These are phyloP conservation scores for Drosophila nannoptera DNA, from an alignment of 1,140 invertebrate genomes.

Conservation along the genomic window DNA sequence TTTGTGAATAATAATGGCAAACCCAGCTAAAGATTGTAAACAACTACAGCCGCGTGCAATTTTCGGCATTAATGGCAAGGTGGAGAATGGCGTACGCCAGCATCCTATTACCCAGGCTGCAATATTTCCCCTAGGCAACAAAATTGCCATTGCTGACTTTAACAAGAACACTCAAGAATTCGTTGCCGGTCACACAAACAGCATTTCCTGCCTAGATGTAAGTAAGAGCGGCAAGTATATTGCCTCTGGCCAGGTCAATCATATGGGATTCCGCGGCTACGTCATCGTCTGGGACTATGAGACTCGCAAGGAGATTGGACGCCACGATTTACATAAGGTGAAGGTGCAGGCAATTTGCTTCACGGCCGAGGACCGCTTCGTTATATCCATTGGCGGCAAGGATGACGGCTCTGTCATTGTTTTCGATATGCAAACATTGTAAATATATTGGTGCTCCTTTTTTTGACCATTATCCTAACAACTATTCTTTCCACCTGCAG, in stretches of 20 bases:
- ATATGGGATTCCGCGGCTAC: slow-evolving; percentile 93
- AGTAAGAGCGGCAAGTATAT: slow-evolving; percentile 88
- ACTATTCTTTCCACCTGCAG: slow-evolving; percentile 33
- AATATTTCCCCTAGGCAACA: slow-evolving; percentile 91
- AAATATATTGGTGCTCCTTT: slow-evolving; percentile 29
- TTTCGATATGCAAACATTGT: slow-evolving; percentile 84
- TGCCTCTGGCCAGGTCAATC: slow-evolving; percentile 92
- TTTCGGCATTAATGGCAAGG: slow-evolving; percentile 87
- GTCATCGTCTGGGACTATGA: slow-evolving; percentile 93
- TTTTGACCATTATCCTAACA: neutral
- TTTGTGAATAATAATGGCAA: slow-evolving; percentile 30
- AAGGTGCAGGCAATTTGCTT: slow-evolving; percentile 91
- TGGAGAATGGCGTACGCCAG: slow-evolving; percentile 85
- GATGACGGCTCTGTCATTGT: slow-evolving; percentile 92
- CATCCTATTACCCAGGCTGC: slow-evolving; percentile 89
- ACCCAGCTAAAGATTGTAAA: slow-evolving; percentile 31
- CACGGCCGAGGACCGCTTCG: slow-evolving; percentile 87
- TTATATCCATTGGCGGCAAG: slow-evolving; percentile 91
- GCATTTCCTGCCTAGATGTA: slow-evolving; percentile 89
- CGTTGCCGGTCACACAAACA: slow-evolving; percentile 90
- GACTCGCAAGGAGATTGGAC: slow-evolving; percentile 81
- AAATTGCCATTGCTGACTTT: slow-evolving; percentile 89
- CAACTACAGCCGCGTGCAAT: slow-evolving; percentile 83
- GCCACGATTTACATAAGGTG: slow-evolving; percentile 90
- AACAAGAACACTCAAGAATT: slow-evolving; percentile 86